Percentiles rank a stretch among this genome's conserved stretches.
Evolutionary conservation across 2,888 invertebrate genomes (phyloP).

Genomic region (Embidobia sp.): DNA sequence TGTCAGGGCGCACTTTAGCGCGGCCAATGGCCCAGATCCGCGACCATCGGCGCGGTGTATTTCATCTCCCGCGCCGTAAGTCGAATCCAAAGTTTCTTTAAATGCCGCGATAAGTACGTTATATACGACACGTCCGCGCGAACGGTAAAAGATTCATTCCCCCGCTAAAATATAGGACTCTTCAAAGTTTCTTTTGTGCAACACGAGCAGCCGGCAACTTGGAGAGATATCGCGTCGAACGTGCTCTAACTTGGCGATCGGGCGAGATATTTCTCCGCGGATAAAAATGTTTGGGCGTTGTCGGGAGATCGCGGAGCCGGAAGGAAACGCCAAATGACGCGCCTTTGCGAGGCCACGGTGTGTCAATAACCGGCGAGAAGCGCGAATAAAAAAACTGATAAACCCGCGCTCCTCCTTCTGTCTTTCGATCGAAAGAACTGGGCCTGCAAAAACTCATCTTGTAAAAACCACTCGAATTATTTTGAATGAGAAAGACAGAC

Average conservation of each 20-base stretch:
- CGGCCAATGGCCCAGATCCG: constrained; percentile 44
- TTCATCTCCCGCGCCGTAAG: constrained; percentile 43
- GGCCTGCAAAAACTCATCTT: too few species aligned
- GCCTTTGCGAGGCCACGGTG: constrained; percentile 66
- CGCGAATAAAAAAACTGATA: too few species aligned
- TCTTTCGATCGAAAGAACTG: too few species aligned
- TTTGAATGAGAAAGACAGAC: background rate
- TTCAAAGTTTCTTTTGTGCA: constrained; percentile 53
- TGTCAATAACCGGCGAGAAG: constrained; percentile 65
- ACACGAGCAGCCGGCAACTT: constrained; percentile 28
- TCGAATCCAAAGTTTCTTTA: constrained; percentile 57
- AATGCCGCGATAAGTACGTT: constrained; percentile 61
- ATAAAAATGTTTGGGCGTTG: constrained; percentile 49
- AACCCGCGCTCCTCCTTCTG: too few species aligned
- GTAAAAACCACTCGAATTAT: too few species aligned
- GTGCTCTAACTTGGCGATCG: constrained; percentile 58
- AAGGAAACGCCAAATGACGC: constrained; percentile 64
- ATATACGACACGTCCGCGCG: constrained; percentile 51
- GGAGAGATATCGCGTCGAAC: constrained; percentile 46
- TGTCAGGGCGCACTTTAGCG: constrained; percentile 28
- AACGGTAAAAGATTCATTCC: constrained; percentile 52
- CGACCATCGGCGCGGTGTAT: constrained; percentile 40
- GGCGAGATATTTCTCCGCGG: constrained; percentile 36
- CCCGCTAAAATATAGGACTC: constrained; percentile 49
- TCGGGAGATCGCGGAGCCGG: constrained; percentile 10